These are phyloP conservation scores for Microcebus murinus DNA, from an alignment of 2,113 vertebrate species.

Conservation along the genomic window DNA sequence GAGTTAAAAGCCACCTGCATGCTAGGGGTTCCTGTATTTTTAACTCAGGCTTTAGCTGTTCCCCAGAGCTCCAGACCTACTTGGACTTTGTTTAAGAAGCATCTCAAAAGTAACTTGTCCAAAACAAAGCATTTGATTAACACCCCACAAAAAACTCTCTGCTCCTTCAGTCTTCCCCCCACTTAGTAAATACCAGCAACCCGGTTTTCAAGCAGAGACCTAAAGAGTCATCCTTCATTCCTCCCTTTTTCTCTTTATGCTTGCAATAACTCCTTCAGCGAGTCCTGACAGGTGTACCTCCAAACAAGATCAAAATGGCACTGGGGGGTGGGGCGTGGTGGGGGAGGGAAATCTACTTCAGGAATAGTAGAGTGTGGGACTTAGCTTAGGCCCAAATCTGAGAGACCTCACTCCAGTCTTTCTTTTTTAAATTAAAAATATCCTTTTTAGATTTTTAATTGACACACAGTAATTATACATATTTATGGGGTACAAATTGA, in stretches of 20 bases:
- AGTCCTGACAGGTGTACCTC: neutral
- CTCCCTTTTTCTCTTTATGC: neutral
- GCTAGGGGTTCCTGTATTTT: neutral
- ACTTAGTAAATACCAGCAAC: neutral
- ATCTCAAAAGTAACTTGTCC: neutral
- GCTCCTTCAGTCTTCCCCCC: neutral
- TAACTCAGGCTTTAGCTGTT: neutral
- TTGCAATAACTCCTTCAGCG: neutral
- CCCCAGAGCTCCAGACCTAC: neutral
- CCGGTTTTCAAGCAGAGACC: neutral
- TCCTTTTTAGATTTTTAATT: neutral
- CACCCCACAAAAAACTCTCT: too few species aligned
- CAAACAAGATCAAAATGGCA: neutral
- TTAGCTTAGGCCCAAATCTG: neutral
- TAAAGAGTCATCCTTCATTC: neutral
- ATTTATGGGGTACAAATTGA: neutral
- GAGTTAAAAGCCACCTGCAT: neutral
- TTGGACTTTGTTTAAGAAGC: slow-evolving; percentile 4
- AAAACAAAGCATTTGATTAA: slow-evolving; percentile 5
- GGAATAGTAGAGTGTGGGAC: neutral
- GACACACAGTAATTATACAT: neutral
- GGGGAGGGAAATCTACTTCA: neutral
- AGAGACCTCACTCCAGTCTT: neutral
- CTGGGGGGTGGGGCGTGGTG: fast-evolving
- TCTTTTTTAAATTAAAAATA: neutral